Evolutionary conservation across 1,140 invertebrate genomes (phyloP).

Genomic region (Paracyclopina nana): DNA sequence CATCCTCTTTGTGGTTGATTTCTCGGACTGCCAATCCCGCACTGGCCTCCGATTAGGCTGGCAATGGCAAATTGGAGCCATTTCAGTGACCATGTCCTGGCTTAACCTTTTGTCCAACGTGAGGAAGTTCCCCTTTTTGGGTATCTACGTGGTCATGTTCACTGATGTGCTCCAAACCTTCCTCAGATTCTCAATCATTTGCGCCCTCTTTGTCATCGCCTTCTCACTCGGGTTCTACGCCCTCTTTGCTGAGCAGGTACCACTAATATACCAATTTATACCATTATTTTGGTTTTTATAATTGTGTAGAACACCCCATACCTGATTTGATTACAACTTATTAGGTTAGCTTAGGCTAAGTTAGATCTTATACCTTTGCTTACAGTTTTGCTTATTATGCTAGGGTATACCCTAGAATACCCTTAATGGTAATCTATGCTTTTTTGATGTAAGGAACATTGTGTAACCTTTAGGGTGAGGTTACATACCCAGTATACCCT

Average conservation of each 20-base stretch:
- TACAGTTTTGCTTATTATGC: too few species aligned
- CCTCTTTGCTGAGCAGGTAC: conserved; percentile 28
- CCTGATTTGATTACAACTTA: background rate
- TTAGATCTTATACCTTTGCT: background rate
- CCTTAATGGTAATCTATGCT: too few species aligned
- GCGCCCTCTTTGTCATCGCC: conserved; percentile 33
- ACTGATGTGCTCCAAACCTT: conserved; percentile 33
- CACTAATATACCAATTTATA: too few species aligned
- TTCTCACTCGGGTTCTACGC: conserved; percentile 32
- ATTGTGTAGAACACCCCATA: background rate
- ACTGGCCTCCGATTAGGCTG: conserved; percentile 23
- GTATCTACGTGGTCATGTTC: conserved; percentile 38
- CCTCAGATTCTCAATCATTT: conserved; percentile 31
- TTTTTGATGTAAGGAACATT: too few species aligned
- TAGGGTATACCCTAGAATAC: too few species aligned
- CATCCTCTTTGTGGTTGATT: conserved; percentile 29
- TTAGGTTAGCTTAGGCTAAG: background rate
- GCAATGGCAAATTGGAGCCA: conserved; percentile 25
- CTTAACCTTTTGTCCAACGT: conserved; percentile 32
- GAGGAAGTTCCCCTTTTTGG: conserved; percentile 30
- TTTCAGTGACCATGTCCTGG: conserved; percentile 31
- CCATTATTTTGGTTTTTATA: conserved; percentile 4
- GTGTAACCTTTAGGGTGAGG: too few species aligned
- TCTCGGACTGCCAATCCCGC: conserved; percentile 25
- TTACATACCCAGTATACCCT: too few species aligned